Conservation (phyloP, 2,888 invertebrate genomes). For the Protula sp. region DNA sequence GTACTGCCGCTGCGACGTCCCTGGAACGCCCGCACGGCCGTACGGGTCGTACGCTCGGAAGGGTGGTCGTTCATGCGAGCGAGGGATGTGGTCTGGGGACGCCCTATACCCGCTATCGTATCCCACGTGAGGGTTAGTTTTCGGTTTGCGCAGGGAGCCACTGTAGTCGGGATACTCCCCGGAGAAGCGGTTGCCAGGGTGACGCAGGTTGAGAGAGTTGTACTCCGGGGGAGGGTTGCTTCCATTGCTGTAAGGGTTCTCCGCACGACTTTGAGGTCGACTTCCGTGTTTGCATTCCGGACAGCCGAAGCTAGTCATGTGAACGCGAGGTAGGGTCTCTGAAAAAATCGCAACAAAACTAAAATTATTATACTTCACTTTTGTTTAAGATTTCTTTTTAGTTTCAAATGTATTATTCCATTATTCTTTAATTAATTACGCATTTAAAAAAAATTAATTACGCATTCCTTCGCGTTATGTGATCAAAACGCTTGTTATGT, state of each 20-base stretch:
- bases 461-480: no score
- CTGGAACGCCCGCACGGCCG: background rate
- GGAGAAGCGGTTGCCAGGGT: background rate
- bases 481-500: no score
- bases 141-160: background rate
- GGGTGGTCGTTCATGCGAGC: background rate
- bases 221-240: background rate
- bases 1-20: background rate
- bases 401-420: no score
- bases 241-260: background rate
- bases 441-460: no score
- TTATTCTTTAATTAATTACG: no score
- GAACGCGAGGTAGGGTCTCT: background rate
- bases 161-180: background rate
- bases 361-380: no score
- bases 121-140: background rate
- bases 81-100: background rate
- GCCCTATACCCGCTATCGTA: background rate
- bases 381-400: no score
- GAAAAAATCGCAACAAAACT: no score
- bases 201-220: background rate
- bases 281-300: background rate
- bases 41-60: background rate
- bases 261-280: background rate
- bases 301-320: background rate